phyloP scores from a whole-genome alignment of 1,140 invertebrate genomes.

The Lysiphlebus fabarum region DNA sequence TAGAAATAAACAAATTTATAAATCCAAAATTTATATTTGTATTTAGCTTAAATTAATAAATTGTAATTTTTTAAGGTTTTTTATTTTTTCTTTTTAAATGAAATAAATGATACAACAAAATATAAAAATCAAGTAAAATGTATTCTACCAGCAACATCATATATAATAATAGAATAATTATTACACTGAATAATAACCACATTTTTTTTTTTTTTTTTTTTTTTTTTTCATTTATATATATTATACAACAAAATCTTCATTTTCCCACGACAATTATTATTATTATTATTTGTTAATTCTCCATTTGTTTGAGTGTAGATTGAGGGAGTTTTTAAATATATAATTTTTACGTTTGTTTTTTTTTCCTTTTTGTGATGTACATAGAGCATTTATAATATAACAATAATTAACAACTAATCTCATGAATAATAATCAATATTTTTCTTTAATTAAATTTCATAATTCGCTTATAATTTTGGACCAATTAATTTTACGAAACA shows the following conservation, averaged over 20 bases:
- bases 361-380: conserved; percentile 45
- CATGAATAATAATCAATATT: conserved; percentile 6
- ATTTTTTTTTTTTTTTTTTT: conserved; percentile 37
- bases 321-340: conserved; percentile 24
- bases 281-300: conserved; percentile 3
- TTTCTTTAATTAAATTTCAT: neutral
- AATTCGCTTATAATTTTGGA: neutral
- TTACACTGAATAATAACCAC: conserved; percentile 55
- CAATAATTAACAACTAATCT: conserved; percentile 46
- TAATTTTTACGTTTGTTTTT: conserved; percentile 38
- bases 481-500: no score
- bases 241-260: neutral
- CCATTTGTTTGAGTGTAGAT: neutral
- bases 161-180: conserved; percentile 44
- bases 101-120: conserved; percentile 44
- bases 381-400: conserved; percentile 48
- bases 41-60: no score
- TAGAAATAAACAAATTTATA: no score
- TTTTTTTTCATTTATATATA: no score
- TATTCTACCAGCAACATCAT: conserved; percentile 57
- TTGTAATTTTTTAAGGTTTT: no score
- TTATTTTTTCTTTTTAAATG: neutral
- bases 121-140: conserved; percentile 57
- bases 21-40: no score
- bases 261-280: neutral